Conservation (phyloP, 2,888 invertebrate genomes). For the Synanthedon andrenaeformis region DNA sequence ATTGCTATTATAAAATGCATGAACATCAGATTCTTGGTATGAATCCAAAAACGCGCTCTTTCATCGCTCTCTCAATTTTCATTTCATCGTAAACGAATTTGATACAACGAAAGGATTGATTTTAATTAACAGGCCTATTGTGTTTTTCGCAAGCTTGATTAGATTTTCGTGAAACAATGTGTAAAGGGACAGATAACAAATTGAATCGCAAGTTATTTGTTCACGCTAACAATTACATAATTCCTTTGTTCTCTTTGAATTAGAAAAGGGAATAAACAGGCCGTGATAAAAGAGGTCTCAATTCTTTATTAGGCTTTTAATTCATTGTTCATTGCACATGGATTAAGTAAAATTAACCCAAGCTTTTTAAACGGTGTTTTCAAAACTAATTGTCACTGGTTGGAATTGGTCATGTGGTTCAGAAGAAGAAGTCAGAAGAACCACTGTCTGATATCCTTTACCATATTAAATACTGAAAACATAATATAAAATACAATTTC, state of each 20-base stretch:
- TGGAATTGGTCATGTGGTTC: no score
- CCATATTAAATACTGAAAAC: no score
- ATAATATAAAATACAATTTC: no score
- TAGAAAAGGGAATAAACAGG: background rate
- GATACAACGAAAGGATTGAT: constrained; percentile 45
- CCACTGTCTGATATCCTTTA: no score
- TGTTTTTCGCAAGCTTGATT: constrained; percentile 52
- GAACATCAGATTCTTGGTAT: background rate
- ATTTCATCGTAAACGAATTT: constrained; percentile 18
- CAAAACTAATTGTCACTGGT: no score
- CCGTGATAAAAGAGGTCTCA: no score
- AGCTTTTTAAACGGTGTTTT: no score
- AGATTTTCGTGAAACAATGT: constrained; percentile 56
- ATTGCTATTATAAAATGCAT: background rate
- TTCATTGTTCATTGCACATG: no score
- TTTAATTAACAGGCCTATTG: constrained; percentile 62
- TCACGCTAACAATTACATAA: constrained; percentile 26
- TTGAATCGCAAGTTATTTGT: constrained; percentile 45
- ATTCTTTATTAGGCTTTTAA: no score
- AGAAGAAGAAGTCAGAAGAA: no score
- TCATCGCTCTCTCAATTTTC: constrained; percentile 6
- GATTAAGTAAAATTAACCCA: no score
- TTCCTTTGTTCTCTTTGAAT: constrained; percentile 22
- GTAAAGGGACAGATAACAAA: constrained; percentile 53
- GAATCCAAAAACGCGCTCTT: background rate